phyloP scores from a whole-genome alignment of 2,113 vertebrate species.

The Nycticryphes semicollaris region DNA sequence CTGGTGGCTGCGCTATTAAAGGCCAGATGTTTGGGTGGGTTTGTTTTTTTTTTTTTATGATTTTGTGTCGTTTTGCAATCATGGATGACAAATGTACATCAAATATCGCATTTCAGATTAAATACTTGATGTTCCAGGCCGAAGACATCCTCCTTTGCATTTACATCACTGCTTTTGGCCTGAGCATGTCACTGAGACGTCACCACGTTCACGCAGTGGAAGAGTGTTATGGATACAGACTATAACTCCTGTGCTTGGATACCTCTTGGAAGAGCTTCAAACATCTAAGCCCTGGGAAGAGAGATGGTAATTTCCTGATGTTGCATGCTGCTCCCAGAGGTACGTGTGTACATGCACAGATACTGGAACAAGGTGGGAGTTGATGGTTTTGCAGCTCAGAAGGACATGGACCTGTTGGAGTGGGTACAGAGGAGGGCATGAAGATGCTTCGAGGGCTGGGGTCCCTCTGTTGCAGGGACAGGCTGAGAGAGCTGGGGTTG shows the following conservation, averaged over 20 bases:
- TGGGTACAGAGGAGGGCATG: too few species aligned
- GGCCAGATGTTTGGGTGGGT: too few species aligned
- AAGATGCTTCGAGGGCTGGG: too few species aligned
- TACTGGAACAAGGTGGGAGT: not conserved
- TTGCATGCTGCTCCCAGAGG: fast-evolving
- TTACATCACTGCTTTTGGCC: not conserved
- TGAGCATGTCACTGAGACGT: not conserved
- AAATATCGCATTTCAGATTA: not conserved
- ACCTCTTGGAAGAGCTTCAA: not conserved
- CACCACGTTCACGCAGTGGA: not conserved
- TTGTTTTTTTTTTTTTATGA: not conserved
- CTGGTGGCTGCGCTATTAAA: fast-evolving
- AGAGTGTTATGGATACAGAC: not conserved
- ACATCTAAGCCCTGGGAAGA: not conserved
- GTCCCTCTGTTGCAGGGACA: too few species aligned
- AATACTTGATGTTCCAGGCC: fast-evolving
- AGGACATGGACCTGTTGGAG: too few species aligned
- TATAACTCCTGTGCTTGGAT: not conserved
- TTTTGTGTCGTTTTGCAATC: not conserved
- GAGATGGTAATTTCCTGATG: not conserved
- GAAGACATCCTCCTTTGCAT: not conserved
- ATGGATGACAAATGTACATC: fast-evolving
- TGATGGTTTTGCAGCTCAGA: not conserved
- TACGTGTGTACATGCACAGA: not conserved
- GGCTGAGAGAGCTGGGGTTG: too few species aligned